Evolutionary conservation across 2,113 vertebrate species (phyloP), one percentile per base, ranked within the genome.

Genomic region (Melanostigma gelatinosum): DNA sequence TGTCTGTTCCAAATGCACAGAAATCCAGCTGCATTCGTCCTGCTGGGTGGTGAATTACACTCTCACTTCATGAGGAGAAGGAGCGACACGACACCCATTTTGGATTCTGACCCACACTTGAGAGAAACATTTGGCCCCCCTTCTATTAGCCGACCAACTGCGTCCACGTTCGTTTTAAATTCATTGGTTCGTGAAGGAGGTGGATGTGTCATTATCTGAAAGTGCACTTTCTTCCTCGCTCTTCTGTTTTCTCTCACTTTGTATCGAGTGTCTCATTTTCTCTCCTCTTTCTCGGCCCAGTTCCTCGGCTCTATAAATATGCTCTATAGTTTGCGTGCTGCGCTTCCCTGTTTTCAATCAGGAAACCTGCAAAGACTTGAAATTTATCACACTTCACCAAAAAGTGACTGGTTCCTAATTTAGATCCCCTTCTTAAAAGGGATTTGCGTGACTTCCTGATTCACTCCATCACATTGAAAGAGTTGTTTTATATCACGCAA

Each of bases 81-180:
- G 24, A 4, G 12, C 0, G 12, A 52, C 24, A 29, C 5, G 22
- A 60, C 24, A n/a, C 4, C 67, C 61, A 73, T 55, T 71, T 48
- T 13, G 18, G 42, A 69, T 69, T 74, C 50, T 74, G 72, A 69
- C 34, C 81, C 68, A 58, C 62, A 24, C 27, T 52, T 42, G 27
- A 34, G 32, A 61, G 50, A 65, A 77, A 65, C 79, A 50, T 69
- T 65, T 27, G 5, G 20, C 50, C 15, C 46, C 36, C 10, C n/a
- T 7, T 40, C 67, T 20, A 67, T 76, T 46, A 82, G 29, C 27
- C 8, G 13, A 6, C 46, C 38, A 40, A 62, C 70, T 67, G 66
- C 20, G 63, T 40, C 62, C 57, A 27, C 4, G 8, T 9, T 50
- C 1, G 42, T 73, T 77, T 77, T 13, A 65, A 77, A 77, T 73